Conservation (phyloP, 1,140 invertebrate species). For the Acromyrmex heyeri region DNA sequence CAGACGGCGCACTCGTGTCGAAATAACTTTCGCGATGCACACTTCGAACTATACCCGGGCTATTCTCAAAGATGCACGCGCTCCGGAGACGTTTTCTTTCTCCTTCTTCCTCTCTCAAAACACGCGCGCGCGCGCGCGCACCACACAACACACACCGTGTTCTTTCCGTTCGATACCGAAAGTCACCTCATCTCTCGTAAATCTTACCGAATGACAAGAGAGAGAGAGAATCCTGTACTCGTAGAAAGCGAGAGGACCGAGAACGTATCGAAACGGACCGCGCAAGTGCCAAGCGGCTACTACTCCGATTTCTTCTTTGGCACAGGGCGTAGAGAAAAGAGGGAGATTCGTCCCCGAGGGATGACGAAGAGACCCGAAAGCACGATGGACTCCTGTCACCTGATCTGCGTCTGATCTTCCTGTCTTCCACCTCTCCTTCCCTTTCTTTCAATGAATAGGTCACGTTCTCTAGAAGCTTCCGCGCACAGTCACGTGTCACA, state of each 20-base stretch:
- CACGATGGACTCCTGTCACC: slow-evolving; percentile 67
- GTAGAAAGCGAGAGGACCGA: neutral
- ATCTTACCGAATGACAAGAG: neutral
- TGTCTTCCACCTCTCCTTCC: neutral
- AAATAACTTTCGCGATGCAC: slow-evolving; percentile 22
- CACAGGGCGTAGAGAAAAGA: neutral
- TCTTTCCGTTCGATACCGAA: slow-evolving; percentile 25
- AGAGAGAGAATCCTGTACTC: neutral
- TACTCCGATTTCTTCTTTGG: slow-evolving; percentile 43
- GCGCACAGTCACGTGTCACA: slow-evolving; percentile 29
- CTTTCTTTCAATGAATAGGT: neutral
- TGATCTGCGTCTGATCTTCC: slow-evolving; percentile 47
- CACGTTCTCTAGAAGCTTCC: slow-evolving; percentile 24
- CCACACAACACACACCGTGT: neutral
- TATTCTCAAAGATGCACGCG: neutral
- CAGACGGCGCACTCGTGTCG: slow-evolving; percentile 38
- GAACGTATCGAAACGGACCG: slow-evolving; percentile 25
- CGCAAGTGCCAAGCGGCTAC: slow-evolving; percentile 63
- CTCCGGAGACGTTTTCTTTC: neutral
- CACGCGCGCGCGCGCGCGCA: neutral
- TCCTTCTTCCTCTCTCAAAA: neutral
- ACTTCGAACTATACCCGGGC: neutral
- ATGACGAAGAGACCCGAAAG: slow-evolving; percentile 51
- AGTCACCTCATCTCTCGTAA: slow-evolving; percentile 10
- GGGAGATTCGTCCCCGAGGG: slow-evolving; percentile 21